Evolutionary conservation across 2,888 invertebrate genomes (phyloP), one percentile per base, ranked within the genome.

Genomic region (Drosophila peninsularis): DNA sequence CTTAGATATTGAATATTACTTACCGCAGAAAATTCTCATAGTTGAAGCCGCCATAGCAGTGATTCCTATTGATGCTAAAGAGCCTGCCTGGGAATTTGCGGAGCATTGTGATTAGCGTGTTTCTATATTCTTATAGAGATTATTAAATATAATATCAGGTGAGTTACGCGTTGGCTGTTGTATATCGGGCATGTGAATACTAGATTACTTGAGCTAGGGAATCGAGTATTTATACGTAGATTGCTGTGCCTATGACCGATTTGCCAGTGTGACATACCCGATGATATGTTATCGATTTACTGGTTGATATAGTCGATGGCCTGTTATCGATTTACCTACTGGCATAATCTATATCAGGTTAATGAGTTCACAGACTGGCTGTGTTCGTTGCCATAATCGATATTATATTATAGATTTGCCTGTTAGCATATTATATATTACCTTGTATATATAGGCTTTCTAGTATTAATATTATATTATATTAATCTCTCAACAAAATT

Each of bases 21-120:
- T 94, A 97, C 97, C 97, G 95, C 90, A 94, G 94, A 91, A 95
- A 96, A 89, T 97, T 96, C 85, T 96, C 96, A 88, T 97, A 97
- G 56, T 95, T 96, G 93, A 97, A 97, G 62, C 97, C 97, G 6
- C 53, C 32, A 17, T 4, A 6, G 27, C 19, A 6, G 21, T 30
- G 21, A 5, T 11, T 17, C 17, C 14, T 24, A 13, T 17, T 32
- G 4, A 19, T 10, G 10, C 1, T 37, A 3, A 21, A 0, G 5
- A 4, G 2, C 1, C n/a, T n/a, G 17, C 17, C 11, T 30, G 30
- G 13, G 17, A 2, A 7, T 1, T 30, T 17, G 17, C 13, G 0
- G 7, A 27, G 0, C 52, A 52, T 57, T 6, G 19, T 14, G 24
- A 27, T 47, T 32, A 6, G 10, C 7, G 49, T 37, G 17, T 47